phyloP scores from a whole-genome alignment of 2,797 vertebrate genomes.

The Miichthys miiuy region DNA sequence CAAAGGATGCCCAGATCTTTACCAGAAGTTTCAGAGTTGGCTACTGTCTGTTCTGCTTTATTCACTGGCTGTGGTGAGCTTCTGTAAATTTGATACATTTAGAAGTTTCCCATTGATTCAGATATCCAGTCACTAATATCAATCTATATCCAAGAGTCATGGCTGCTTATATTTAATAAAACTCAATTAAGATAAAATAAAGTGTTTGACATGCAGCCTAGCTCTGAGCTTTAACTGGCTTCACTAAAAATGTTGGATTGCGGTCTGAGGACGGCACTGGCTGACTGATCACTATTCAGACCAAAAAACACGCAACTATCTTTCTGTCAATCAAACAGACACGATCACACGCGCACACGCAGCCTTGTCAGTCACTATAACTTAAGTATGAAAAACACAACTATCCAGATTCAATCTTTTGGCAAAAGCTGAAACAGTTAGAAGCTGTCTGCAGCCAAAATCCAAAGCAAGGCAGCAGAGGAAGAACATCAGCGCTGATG shows the following conservation, averaged over 20 bases:
- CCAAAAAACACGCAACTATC: constrained; percentile 2
- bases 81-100: not conserved
- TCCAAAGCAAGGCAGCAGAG: constrained; percentile 17
- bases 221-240: constrained; percentile 41
- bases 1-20: not conserved
- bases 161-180: constrained; percentile 49
- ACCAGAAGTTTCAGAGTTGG: not conserved
- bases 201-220: not conserved
- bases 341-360: not conserved
- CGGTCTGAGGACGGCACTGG: constrained; percentile 1
- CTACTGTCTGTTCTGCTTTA: not conserved
- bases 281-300: not conserved
- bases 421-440: constrained; percentile 33
- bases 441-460: constrained; percentile 14
- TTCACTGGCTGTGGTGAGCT: not conserved
- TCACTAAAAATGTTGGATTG: not conserved
- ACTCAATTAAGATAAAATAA: constrained; percentile 25
- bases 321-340: constrained; percentile 14
- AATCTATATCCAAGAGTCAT: not conserved
- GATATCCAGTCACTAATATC: constrained; percentile 1
- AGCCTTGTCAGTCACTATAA: constrained; percentile 12
- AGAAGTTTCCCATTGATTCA: constrained; percentile 4
- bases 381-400: constrained; percentile 17
- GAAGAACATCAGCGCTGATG: constrained; percentile 14
- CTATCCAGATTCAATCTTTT: constrained; percentile 36